Evolutionary conservation across 1,140 invertebrate species (phyloP).

Genomic region (Penaeus chinensis): DNA sequence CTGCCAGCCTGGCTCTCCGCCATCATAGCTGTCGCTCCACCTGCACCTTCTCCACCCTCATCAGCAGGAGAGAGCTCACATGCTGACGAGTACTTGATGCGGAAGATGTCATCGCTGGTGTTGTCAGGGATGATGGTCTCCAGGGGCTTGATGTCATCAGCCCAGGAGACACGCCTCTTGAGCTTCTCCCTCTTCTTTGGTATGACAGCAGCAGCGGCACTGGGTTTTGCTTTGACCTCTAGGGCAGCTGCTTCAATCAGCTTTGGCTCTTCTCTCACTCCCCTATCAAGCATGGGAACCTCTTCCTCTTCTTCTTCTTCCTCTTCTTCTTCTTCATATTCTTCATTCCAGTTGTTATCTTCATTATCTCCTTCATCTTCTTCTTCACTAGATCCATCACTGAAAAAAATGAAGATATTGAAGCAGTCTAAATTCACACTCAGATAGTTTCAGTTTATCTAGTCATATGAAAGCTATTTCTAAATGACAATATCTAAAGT

Average conservation of each 20-base stretch:
- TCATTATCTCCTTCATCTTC: too few relatives aligned
- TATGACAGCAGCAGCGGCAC: not conserved
- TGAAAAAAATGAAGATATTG: too few relatives aligned
- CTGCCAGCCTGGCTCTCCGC: not conserved
- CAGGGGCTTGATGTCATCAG: conserved; percentile 35
- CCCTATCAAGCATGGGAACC: too few relatives aligned
- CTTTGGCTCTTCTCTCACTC: not conserved
- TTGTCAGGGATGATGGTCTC: conserved; percentile 38
- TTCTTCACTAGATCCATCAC: too few relatives aligned
- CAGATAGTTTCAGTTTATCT: too few relatives aligned
- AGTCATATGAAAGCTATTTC: too few relatives aligned
- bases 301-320: too few relatives aligned
- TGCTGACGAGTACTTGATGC: conserved; percentile 30
- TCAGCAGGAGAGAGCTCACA: conserved; percentile 9
- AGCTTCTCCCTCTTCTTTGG: not conserved
- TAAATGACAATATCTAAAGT: too few relatives aligned
- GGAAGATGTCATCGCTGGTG: conserved; percentile 28
- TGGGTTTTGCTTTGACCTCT: not conserved
- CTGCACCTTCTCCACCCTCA: not conserved
- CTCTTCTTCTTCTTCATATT: too few relatives aligned
- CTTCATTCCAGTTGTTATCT: too few relatives aligned
- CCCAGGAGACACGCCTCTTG: conserved; percentile 37
- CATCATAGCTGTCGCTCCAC: not conserved
- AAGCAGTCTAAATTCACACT: too few relatives aligned
- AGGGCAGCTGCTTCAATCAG: not conserved